Conservation (phyloP, 2,113 vertebrate species). For the Hydrochoerus hydrochaeris region DNA sequence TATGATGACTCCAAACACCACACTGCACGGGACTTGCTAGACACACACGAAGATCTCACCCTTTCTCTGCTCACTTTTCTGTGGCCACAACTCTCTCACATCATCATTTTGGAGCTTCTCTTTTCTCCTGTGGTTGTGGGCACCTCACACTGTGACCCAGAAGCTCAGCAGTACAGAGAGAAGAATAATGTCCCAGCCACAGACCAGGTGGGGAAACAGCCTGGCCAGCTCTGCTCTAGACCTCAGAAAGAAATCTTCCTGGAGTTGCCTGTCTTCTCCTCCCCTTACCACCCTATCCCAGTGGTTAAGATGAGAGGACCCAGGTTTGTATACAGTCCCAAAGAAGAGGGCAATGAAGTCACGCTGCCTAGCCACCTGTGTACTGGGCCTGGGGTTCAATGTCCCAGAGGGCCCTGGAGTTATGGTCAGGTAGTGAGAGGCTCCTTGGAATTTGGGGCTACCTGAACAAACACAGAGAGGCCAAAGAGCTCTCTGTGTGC, state of each 20-base stretch:
- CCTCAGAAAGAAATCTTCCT: neutral
- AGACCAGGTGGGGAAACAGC: neutral
- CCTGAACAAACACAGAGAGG: neutral
- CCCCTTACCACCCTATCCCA: neutral
- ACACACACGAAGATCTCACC: neutral
- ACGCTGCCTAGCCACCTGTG: neutral
- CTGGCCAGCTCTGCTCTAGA: neutral
- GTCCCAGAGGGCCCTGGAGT: neutral
- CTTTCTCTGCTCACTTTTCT: neutral
- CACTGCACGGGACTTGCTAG: neutral
- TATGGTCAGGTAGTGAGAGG: rapidly evolving
- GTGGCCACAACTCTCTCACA: rapidly evolving
- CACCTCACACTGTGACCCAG: neutral
- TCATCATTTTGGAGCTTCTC: neutral
- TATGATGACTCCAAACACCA: neutral
- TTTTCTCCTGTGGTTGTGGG: neutral
- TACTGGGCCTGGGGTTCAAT: neutral
- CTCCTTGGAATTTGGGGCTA: neutral
- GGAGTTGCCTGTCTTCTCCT: neutral
- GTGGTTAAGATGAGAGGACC: neutral
- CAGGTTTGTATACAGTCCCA: no score
- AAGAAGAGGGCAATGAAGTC: neutral
- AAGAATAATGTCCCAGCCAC: no score
- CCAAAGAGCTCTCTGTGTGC: neutral
- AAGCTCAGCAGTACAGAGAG: neutral